Base-by-base conservation (phyloP, 2,113 vertebrate species). In the Asarcornis scutulata region DNA sequence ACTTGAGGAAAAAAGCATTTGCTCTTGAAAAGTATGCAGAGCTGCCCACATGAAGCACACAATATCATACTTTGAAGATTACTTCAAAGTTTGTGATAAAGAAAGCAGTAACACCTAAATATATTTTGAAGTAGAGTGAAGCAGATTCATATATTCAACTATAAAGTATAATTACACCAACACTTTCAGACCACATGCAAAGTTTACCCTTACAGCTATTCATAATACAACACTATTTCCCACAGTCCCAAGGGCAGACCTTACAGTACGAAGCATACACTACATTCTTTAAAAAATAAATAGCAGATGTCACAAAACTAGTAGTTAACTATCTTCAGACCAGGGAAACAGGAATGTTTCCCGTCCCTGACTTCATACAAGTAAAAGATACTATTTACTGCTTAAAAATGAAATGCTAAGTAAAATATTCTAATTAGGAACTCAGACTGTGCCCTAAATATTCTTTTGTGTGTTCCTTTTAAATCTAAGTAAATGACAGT, bases 81-180 rank as follows among this genome's bases (percentile, higher is more conserved):
- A 81, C 89, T 92, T 96, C 92, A 97, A 96, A 96, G 91, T 79
- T 74, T 40, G 21, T 74, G 89, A 96, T 95, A 96, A 94, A 97
- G 74, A 17, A 93, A 73, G 64, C 50, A 93, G 21, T 91, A 95
- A 87, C 12, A 60, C 31, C 27, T 31, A 83, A 91, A 78, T 46
- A 38, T 29, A 84, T 76, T 88, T 75, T 44, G 20, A 76, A 72
- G 59, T 68, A 83, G 34, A 83, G 62, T 92, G 89, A 96, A 63
- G 46, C 88, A 38, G 9, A 75, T 64, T 76, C n/a, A 88, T 58
- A 79, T 88, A 94, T 96, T 96, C 93, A 96, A 94, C 46, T 32
- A 58, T 71, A 86, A 36, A 77, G 31, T 52, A 68, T 89, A 95
- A 95, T 67, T 91, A 87, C 42, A 91, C 76, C 62, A 83, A 89